Evolutionary conservation across 2,113 vertebrate species (phyloP).

Genomic region (Lamprologus ornatipinnis): DNA sequence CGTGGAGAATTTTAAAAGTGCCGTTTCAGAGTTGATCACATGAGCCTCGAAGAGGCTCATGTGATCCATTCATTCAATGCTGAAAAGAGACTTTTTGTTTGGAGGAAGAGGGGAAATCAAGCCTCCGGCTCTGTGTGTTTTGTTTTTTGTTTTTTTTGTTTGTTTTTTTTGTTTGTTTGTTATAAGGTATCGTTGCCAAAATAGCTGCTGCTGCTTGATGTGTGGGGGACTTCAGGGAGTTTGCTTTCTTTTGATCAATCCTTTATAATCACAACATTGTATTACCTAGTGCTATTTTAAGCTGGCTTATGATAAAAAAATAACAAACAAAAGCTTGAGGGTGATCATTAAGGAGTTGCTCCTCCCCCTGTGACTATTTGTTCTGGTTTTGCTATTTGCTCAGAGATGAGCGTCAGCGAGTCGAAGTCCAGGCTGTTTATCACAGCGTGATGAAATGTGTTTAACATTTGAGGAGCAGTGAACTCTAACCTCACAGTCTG

Average conservation of each 20-base stretch:
- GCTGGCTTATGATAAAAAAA: background rate
- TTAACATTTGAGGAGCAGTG: background rate
- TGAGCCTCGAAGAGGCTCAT: background rate
- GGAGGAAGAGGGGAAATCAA: background rate
- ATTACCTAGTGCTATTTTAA: background rate
- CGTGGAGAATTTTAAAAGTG: background rate
- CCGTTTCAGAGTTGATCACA: background rate
- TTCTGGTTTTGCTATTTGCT: background rate
- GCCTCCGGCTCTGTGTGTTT: fast-evolving
- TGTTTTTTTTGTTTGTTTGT: background rate
- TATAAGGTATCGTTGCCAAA: background rate
- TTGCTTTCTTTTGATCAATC: background rate
- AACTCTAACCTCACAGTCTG: background rate
- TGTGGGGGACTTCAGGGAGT: background rate
- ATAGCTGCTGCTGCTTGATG: background rate
- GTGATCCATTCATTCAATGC: background rate
- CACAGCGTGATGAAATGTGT: background rate
- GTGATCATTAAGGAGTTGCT: background rate
- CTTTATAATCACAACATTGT: background rate
- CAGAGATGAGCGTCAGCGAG: background rate
- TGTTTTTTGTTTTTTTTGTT: background rate
- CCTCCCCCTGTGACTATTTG: background rate
- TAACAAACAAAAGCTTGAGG: background rate
- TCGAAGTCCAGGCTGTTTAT: slow-evolving; percentile 21
- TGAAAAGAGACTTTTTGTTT: background rate